phyloP scores from a whole-genome alignment of 2,888 invertebrate species.

The Limenitis camilla region DNA sequence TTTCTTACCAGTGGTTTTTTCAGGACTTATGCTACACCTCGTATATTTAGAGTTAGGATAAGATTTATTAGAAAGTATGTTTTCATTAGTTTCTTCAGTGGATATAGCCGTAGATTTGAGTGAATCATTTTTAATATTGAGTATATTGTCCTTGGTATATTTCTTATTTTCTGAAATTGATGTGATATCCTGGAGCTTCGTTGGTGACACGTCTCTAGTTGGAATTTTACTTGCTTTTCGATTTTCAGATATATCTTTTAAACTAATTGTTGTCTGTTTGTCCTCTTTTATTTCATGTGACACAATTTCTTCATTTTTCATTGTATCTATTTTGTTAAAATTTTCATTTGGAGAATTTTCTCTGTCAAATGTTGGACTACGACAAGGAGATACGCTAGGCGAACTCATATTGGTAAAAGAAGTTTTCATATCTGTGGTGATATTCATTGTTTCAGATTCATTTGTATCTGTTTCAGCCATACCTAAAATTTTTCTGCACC shows the following conservation, averaged over 20 bases:
- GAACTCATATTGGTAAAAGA: slow-evolving; percentile 36
- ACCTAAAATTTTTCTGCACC: slow-evolving; percentile 81
- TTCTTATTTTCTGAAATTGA: too few relatives aligned
- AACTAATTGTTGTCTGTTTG: slow-evolving; percentile 26
- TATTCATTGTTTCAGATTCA: slow-evolving; percentile 31
- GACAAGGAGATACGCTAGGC: slow-evolving; percentile 47
- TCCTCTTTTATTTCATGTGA: slow-evolving; percentile 36
- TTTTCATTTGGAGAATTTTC: slow-evolving; percentile 31
- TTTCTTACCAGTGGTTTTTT: slow-evolving; percentile 8
- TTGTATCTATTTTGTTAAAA: slow-evolving; percentile 26
- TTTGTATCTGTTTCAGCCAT: slow-evolving; percentile 65
- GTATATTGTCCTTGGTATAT: too few relatives aligned
- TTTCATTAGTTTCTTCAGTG: background rate
- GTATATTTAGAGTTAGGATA: background rate
- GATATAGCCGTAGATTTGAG: slow-evolving; percentile 33
- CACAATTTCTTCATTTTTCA: slow-evolving; percentile 38
- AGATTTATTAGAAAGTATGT: background rate
- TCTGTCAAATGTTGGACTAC: slow-evolving; percentile 32
- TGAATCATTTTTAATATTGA: slow-evolving; percentile 1
- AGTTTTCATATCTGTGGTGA: slow-evolving; percentile 32
- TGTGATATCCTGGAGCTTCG: slow-evolving; percentile 14
- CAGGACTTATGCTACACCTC: slow-evolving; percentile 23
- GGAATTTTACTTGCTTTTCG: slow-evolving; percentile 10
- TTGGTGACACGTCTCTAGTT: slow-evolving; percentile 16
- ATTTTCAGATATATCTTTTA: slow-evolving; percentile 2